These are phyloP conservation scores for Scytalopus superciliaris DNA, from an alignment of 2,113 vertebrate genomes.

Conservation along the genomic window DNA sequence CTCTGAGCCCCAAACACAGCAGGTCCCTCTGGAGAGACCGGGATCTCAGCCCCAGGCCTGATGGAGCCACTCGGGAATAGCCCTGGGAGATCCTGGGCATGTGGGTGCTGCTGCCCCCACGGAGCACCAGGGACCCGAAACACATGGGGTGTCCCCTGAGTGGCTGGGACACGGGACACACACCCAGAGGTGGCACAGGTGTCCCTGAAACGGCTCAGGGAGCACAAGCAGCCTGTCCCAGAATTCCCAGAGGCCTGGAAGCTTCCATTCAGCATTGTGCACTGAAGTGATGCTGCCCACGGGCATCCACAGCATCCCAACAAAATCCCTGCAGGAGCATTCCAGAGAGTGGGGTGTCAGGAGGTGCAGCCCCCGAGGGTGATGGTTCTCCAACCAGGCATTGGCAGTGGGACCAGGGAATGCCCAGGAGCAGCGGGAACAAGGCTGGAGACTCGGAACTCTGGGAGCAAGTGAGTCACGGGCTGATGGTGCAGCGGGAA, in stretches of 20 bases:
- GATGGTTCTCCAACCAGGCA: neutral
- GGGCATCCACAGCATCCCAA: fast-evolving
- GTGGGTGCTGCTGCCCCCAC: fast-evolving
- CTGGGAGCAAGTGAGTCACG: neutral
- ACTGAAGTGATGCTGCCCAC: neutral
- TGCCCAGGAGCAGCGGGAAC: neutral
- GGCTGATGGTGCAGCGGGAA: neutral
- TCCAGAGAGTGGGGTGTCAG: neutral
- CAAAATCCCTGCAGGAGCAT: no score
- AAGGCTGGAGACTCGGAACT: neutral
- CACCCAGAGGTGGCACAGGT: neutral
- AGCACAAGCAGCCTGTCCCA: neutral
- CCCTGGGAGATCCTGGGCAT: neutral
- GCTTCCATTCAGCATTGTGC: fast-evolving
- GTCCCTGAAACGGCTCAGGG: neutral
- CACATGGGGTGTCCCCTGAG: fast-evolving
- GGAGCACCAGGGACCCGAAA: neutral
- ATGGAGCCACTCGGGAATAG: fast-evolving
- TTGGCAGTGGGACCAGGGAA: neutral
- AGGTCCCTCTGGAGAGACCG: no score
- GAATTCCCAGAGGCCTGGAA: neutral
- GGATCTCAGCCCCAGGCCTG: neutral
- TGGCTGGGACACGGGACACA: fast-evolving
- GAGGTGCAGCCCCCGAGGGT: fast-evolving
- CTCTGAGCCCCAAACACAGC: no score